Evolutionary conservation across 2,888 invertebrate species (phyloP).

Genomic region (Agrochola lota): DNA sequence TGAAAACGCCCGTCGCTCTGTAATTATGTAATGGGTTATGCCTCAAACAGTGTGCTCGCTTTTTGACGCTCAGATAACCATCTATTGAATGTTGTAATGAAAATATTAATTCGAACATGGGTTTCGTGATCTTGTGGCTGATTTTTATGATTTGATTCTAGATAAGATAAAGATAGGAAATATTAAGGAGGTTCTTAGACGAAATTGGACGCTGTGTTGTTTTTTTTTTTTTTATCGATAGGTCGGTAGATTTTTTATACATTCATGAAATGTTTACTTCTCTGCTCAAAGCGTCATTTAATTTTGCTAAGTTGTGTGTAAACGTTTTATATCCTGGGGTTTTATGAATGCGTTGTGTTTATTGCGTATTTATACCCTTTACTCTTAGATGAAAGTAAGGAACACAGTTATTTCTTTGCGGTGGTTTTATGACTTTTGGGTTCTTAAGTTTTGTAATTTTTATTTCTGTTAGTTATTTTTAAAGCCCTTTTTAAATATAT

Average conservation of each 20-base stretch:
- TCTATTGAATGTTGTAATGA: constrained; percentile 72
- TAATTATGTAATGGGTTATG: constrained; percentile 70
- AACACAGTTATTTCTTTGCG: constrained; percentile 42
- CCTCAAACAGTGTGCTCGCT: constrained; percentile 59
- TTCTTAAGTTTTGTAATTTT: constrained; percentile 16
- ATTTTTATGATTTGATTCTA: constrained; percentile 68
- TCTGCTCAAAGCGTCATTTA: constrained; percentile 13
- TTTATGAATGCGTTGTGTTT: constrained; percentile 35
- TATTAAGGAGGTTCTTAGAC: constrained; percentile 32
- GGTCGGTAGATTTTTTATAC: constrained; percentile 13
- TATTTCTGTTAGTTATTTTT: constrained; percentile 21
- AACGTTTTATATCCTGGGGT: constrained; percentile 37
- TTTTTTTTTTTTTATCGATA: constrained; percentile 5
- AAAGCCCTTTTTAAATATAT: constrained; percentile 3
- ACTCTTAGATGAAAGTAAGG: constrained; percentile 27
- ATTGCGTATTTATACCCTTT: constrained; percentile 43
- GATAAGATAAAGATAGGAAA: constrained; percentile 64
- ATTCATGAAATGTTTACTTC: constrained; percentile 14
- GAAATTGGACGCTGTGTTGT: constrained; percentile 5
- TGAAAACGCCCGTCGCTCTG: constrained; percentile 71
- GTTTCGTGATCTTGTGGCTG: constrained; percentile 65
- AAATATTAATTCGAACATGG: constrained; percentile 72
- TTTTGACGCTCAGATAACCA: constrained; percentile 73
- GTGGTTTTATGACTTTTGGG: constrained; percentile 31
- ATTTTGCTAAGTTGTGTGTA: constrained; percentile 33